phyloP scores from a whole-genome alignment of 2,113 vertebrate genomes.

The Corythornis vintsioides region DNA sequence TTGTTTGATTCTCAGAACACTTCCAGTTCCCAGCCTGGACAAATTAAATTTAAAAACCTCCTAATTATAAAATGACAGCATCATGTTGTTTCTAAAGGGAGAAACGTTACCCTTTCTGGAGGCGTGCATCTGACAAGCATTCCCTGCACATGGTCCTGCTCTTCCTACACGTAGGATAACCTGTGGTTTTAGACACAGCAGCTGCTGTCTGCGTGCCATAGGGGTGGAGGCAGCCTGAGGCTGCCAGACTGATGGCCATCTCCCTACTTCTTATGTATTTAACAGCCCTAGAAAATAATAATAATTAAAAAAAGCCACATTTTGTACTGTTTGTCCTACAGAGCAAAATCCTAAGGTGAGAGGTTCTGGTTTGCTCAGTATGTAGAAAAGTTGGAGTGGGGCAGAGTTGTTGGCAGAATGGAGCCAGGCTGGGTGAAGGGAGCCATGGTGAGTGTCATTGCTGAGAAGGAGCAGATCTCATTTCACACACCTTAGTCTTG shows the following conservation, averaged over 20 bases:
- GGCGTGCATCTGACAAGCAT: slow-evolving; percentile 8
- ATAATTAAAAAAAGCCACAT: background rate
- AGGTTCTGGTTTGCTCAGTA: background rate
- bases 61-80: background rate
- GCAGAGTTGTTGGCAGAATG: background rate
- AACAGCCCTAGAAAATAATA: background rate
- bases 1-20: background rate
- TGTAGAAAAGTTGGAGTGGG: background rate
- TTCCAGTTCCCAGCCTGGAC: background rate
- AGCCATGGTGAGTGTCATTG: background rate
- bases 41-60: background rate
- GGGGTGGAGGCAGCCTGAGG: background rate
- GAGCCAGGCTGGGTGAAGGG: background rate
- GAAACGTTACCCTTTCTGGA: slow-evolving; percentile 22
- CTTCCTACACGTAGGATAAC: background rate
- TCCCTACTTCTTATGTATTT: background rate
- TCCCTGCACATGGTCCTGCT: background rate
- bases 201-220: background rate
- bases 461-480: background rate
- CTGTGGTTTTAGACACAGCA: slow-evolving; percentile 7
- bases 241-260: background rate
- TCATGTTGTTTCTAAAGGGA: slow-evolving; percentile 3
- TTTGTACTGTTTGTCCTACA: background rate
- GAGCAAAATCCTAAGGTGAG: background rate
- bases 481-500: background rate